These are phyloP conservation scores for Cynodonichthys magdalenae DNA, from an alignment of 2,797 vertebrate genomes.

Conservation along the genomic window DNA sequence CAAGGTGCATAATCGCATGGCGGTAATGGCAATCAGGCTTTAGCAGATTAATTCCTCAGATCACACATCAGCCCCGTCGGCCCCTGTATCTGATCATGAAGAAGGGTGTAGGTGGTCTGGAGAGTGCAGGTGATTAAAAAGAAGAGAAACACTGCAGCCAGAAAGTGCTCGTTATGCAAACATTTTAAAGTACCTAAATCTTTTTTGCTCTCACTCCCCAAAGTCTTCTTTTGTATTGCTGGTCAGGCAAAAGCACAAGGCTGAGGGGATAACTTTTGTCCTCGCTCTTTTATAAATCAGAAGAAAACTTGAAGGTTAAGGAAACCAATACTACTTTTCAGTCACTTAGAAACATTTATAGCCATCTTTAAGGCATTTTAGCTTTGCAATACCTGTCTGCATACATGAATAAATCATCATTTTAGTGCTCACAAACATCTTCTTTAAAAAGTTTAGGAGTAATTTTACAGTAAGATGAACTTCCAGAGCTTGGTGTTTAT, in stretches of 20 bases:
- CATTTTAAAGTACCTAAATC: conserved; percentile 82
- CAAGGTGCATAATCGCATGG: conserved; percentile 86
- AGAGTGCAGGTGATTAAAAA: conserved; percentile 87
- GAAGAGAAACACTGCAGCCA: conserved; percentile 68
- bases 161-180: conserved; percentile 86
- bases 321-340: conserved; percentile 68
- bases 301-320: conserved; percentile 73
- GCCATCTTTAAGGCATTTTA: conserved; percentile 61
- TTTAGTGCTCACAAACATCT: conserved; percentile 6
- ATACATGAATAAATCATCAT: neutral
- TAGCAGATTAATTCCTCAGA: conserved; percentile 84
- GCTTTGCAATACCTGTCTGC: conserved; percentile 20
- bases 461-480: too few relatives aligned
- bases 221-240: conserved; percentile 78
- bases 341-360: conserved; percentile 56
- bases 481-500: too few relatives aligned
- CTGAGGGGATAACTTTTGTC: conserved; percentile 58
- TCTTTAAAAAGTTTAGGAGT: neutral
- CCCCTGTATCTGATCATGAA: conserved; percentile 83
- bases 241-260: conserved; percentile 59
- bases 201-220: conserved; percentile 70
- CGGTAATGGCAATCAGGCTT: conserved; percentile 85
- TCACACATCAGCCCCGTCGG: conserved; percentile 71
- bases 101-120: conserved; percentile 88
- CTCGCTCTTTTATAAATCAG: conserved; percentile 62